Evolutionary conservation across 2,113 vertebrate genomes (phyloP), one percentile per base, ranked within the genome.

Genomic region (Ctenomys sociabilis): DNA sequence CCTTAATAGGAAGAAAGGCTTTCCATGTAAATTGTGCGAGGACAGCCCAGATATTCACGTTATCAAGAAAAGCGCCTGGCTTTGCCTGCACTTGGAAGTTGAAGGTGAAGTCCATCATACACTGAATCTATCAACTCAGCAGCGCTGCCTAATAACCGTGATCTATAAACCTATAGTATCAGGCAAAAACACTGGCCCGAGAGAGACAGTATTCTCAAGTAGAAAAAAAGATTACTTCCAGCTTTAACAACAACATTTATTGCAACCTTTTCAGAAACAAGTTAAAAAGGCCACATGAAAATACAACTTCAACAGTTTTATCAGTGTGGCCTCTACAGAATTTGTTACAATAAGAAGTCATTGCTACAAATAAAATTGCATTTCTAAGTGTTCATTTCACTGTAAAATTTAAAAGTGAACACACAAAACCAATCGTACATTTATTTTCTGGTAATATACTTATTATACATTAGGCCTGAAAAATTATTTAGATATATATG

Each of bases 241-340:
- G 14, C 9, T 88, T 94, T 72, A 88, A 88, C 22, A 88, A 88
- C 16, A 86, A 54, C 21, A 82, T 90, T 82, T 90, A 93, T 24
- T 91, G 57, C 92, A 57, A 30, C 21, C 75, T 81, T 95, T 83
- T 70, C 14, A 93, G 72, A 96, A 88, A 90, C 9, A 84, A 3
- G 13, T 87, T 91, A 49, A 49, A 91, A 92, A 85, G 59, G 37
- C 37, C 80, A 88, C 59, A 52, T 72, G 68, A 73, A 49, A 86
- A 86, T 85, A 22, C 86, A 93, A 85, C 43, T 49, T 32, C 43
- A 78, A 49, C 7, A 32, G 32, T 78, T 49, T 45, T 32, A 78
- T 30, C 43, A 32, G 28, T 49, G 28, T 49, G 43, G 26, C 17
- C 75, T 30, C 43, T 49, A 78, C 43, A 78, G 35, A 78, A 10